Conservation (phyloP, 2,888 invertebrate genomes). For the Mimas tiliae region DNA sequence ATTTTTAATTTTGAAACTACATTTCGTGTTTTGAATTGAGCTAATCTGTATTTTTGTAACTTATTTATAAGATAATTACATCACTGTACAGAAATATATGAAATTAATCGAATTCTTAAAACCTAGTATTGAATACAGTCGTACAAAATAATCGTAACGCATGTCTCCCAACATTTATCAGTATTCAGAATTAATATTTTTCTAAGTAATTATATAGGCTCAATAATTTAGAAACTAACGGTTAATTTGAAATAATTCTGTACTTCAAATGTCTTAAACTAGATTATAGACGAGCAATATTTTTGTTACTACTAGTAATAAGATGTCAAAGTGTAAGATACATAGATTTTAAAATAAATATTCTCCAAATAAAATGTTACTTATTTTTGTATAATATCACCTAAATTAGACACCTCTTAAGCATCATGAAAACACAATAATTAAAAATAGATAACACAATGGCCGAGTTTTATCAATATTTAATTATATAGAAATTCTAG, state of each 20-base stretch:
- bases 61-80: constrained; percentile 11
- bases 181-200: constrained; percentile 17
- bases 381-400: constrained; percentile 52
- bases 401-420: constrained; percentile 11
- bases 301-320: constrained; percentile 78
- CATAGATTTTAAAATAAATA: constrained; percentile 76
- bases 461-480: neutral
- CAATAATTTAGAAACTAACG: constrained; percentile 30
- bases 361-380: constrained; percentile 60
- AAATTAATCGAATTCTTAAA: constrained; percentile 16
- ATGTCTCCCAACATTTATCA: constrained; percentile 23
- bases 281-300: constrained; percentile 74
- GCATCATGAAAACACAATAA: neutral
- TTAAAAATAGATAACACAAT: no score
- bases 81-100: constrained; percentile 21
- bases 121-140: constrained; percentile 5
- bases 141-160: constrained; percentile 21
- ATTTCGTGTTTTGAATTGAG: constrained; percentile 5
- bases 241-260: constrained; percentile 37
- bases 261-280: constrained; percentile 40
- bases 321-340: constrained; percentile 69
- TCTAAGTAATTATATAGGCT: constrained; percentile 3
- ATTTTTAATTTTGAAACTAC: neutral
- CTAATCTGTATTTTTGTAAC: neutral
- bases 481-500: neutral